These are phyloP conservation scores for Empidonax traillii DNA, from an alignment of 2,113 vertebrate genomes.

Conservation along the genomic window DNA sequence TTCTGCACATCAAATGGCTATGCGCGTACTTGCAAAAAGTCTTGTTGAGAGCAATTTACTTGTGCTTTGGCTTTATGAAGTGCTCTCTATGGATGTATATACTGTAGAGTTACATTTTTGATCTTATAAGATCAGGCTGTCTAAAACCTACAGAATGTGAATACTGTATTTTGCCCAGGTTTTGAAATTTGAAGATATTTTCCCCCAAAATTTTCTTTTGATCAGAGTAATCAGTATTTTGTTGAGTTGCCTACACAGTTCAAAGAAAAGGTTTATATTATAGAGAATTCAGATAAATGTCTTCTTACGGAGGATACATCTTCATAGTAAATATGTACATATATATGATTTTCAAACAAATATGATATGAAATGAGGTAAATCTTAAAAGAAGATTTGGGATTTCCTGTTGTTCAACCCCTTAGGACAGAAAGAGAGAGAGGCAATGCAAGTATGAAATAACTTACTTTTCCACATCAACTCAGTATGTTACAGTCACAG, in stretches of 20 bases:
- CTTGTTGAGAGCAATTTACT: not conserved
- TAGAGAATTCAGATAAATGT: not conserved
- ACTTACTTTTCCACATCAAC: not conserved
- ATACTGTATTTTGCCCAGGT: not conserved
- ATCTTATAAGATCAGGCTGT: not conserved
- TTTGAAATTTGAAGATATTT: not conserved
- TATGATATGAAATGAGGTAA: not conserved
- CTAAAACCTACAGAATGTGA: not conserved
- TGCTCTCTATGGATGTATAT: not conserved
- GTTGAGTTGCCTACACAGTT: not conserved
- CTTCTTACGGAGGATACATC: not conserved
- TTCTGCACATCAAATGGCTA: not conserved
- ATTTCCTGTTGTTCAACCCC: not conserved
- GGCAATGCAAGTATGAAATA: not conserved
- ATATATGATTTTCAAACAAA: not conserved
- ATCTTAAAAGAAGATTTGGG: not conserved
- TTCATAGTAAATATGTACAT: not conserved
- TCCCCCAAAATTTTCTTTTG: not conserved
- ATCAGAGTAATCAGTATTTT: not conserved
- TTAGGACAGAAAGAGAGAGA: not conserved
- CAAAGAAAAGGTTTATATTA: not conserved
- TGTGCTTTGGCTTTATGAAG: not conserved
- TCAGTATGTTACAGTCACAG: not conserved
- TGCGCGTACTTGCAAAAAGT: not conserved
- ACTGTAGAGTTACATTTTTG: not conserved